Base-by-base conservation (phyloP, 1,140 invertebrate species). In the Eriosoma lanigerum region DNA sequence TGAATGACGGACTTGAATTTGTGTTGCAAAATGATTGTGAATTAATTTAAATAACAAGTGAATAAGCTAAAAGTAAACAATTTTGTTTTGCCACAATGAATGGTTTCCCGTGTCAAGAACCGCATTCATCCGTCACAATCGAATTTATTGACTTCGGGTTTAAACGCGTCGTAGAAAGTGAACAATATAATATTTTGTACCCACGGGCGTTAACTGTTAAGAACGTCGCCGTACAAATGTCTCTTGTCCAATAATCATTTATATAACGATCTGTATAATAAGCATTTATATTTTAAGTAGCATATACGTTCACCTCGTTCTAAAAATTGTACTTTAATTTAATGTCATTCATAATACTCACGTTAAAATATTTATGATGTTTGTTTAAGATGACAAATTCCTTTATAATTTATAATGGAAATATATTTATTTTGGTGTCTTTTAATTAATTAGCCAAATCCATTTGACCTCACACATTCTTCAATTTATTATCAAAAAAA, bases 401-500 rank as follows among this genome's bases (percentile, higher is more conserved):
- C 2, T 13, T 5, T 26, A 13, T 64, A 24, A 15, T 48, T 46
- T 29, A 46, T 46, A 48, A 48, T 19, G 13, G 46, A 46, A n/a
- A 46, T 68, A 46, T 48, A 24, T 19, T 15, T 24, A 46, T 26
- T 38, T 68, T 68, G 46, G 1, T 17, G 21, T 68, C 38, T 68
- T 21, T 3, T 6, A 17, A 13, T 4, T 38, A 38, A 38, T 38
- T 38, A 26, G 21, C 66, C 66, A 48, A 68, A 68, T 17, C 32
- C 13, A 21, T 68, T 48, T 68, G 44, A 48, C 66, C 66, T 68
- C 5, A 1, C n/a, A 19, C 15, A 48, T 68, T 68, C 1, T 21
- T 21, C n/a, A n/a, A 68, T 68, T 68, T 48, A 68, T 68, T 68
- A 48, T 46, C 44, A 13, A 68, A 68, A 12, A n/a, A 68, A 68